A percentile compares a stretch with the other conserved stretches of the same genome.
Conservation (phyloP, 2,888 invertebrate species). For the Endotricha flammealis region DNA sequence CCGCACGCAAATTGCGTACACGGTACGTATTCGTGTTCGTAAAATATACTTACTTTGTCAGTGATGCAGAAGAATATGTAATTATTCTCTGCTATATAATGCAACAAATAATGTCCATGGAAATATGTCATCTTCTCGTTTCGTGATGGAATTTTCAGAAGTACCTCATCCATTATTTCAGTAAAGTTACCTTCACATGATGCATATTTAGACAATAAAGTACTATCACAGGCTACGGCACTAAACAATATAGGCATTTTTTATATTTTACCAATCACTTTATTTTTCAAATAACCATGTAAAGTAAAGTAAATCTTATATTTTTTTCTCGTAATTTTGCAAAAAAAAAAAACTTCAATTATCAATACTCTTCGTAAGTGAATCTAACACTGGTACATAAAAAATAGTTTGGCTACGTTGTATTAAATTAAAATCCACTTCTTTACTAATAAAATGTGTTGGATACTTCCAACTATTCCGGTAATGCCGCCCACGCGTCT, state of each 20-base stretch:
- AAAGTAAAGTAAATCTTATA: not conserved
- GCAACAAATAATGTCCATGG: slow-evolving; percentile 81
- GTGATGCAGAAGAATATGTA: slow-evolving; percentile 95
- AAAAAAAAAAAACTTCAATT: too few relatives aligned
- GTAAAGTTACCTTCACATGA: slow-evolving; percentile 95
- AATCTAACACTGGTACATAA: too few relatives aligned
- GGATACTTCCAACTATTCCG: slow-evolving; percentile 26
- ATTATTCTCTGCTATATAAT: slow-evolving; percentile 89
- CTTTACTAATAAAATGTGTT: slow-evolving; percentile 10
- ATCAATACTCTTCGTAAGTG: too few relatives aligned
- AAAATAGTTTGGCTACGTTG: too few relatives aligned
- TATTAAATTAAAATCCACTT: slow-evolving; percentile 2
- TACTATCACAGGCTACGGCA: slow-evolving; percentile 88
- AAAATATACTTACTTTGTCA: slow-evolving; percentile 87
- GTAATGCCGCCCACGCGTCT: slow-evolving; percentile 25
- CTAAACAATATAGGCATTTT: slow-evolving; percentile 94
- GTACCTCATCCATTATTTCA: slow-evolving; percentile 92
- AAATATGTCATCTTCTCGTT: slow-evolving; percentile 93
- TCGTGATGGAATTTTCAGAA: slow-evolving; percentile 85
- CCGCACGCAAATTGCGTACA: too few relatives aligned
- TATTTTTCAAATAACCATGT: slow-evolving; percentile 6
- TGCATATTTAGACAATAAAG: slow-evolving; percentile 90
- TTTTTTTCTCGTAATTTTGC: too few relatives aligned
- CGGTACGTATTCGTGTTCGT: too few relatives aligned
- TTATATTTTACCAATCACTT: slow-evolving; percentile 1